Percentiles rank a stretch among this genome's conserved stretches.
These are phyloP conservation scores for Bucco capensis DNA, from an alignment of 2,113 vertebrate genomes.

Conservation along the genomic window DNA sequence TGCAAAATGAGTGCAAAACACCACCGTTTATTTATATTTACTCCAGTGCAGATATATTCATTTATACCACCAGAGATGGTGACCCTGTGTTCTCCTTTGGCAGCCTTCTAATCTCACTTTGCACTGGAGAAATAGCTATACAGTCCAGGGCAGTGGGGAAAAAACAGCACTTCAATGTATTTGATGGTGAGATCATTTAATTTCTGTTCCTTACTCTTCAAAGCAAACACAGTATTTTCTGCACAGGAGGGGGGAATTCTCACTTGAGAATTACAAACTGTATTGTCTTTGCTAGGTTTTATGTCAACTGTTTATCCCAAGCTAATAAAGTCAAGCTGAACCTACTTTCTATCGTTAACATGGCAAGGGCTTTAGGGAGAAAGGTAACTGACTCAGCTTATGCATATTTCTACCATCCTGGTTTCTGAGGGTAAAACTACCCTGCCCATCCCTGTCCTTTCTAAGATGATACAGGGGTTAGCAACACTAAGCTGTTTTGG, in stretches of 20 bases:
- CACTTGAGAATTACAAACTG: neutral
- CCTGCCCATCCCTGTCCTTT: neutral
- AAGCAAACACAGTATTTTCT: neutral
- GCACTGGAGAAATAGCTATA: neutral
- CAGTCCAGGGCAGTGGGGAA: neutral
- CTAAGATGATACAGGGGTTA: accelerated
- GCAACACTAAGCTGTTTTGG: neutral
- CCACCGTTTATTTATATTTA: neutral
- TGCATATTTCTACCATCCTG: neutral
- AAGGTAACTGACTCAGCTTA: neutral
- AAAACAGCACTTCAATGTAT: neutral
- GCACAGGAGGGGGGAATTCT: neutral
- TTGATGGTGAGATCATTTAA: neutral
- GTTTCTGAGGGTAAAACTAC: neutral
- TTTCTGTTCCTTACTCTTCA: neutral
- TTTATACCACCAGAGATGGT: neutral
- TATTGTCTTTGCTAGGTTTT: neutral
- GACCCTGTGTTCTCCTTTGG: neutral
- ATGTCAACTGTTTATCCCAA: neutral
- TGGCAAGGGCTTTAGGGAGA: neutral
- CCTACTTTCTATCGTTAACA: neutral
- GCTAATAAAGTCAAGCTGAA: neutral
- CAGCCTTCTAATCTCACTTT: slow-evolving; percentile 19
- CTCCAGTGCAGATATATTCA: neutral
- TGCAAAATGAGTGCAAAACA: neutral